Conservation (phyloP, 2,888 invertebrate genomes). For the Platerodrilus igneus region DNA sequence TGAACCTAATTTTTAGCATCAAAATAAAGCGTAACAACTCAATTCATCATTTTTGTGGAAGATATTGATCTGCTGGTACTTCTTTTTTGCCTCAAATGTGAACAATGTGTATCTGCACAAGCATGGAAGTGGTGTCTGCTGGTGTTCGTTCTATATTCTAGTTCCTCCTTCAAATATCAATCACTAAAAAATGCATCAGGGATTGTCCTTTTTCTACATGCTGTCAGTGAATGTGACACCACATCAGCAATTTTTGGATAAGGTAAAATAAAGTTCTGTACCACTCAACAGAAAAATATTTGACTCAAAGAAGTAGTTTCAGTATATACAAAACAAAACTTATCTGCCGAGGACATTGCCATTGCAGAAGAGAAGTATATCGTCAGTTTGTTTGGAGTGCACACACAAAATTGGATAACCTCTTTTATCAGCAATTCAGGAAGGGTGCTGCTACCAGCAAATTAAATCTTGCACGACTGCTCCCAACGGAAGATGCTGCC, state of each 20-base stretch:
- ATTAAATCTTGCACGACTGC: slow-evolving; percentile 4
- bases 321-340: too few species aligned
- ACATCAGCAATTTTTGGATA: background rate
- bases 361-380: too few species aligned
- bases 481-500: slow-evolving; percentile 1
- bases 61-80: background rate
- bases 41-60: too few species aligned
- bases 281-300: too few species aligned
- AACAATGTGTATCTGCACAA: background rate
- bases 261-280: slow-evolving; percentile 1
- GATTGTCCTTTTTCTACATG: slow-evolving; percentile 6
- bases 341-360: too few species aligned
- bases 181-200: background rate
- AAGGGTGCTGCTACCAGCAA: too few species aligned
- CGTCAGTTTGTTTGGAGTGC: background rate
- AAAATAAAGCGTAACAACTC: too few species aligned
- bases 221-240: slow-evolving; percentile 1
- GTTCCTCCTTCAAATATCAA: background rate
- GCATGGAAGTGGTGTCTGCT: too few species aligned
- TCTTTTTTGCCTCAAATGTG: background rate
- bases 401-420: background rate
- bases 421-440: too few species aligned
- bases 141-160: too few species aligned
- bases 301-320: too few species aligned
- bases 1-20: too few species aligned